Conservation (phyloP, 2,888 invertebrate genomes). For the Epirrhoe alternata region DNA sequence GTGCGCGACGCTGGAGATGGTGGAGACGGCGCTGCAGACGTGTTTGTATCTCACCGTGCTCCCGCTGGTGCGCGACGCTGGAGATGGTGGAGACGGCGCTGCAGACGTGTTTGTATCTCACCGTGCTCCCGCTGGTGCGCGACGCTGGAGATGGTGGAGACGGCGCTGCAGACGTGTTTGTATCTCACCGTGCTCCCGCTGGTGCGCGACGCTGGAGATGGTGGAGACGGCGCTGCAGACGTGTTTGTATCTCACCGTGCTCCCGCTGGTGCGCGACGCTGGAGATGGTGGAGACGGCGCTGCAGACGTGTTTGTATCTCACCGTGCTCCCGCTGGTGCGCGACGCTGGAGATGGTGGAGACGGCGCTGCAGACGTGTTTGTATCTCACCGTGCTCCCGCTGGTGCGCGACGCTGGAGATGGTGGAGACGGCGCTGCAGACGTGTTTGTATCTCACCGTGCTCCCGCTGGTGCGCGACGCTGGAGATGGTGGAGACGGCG, state of each 20-base stretch:
- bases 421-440: conserved; percentile 97
- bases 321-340: too few species aligned
- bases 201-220: conserved; percentile 96
- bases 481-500: conserved; percentile 97
- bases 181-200: too few species aligned
- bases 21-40: conserved; percentile 97
- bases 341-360: conserved; percentile 96
- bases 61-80: conserved; percentile 95
- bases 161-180: conserved; percentile 98
- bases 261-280: conserved; percentile 96
- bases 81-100: conserved; percentile 98
- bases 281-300: conserved; percentile 97
- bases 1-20: conserved; percentile 97
- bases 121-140: too few species aligned
- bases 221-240: conserved; percentile 98
- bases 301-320: too few species aligned
- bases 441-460: too few species aligned
- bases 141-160: conserved; percentile 97
- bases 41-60: too few species aligned
- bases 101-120: too few species aligned
- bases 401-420: conserved; percentile 96
- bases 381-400: too few species aligned
- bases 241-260: too few species aligned
- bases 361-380: conserved; percentile 98
- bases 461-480: conserved; percentile 96